Base-by-base conservation (phyloP, 2,888 invertebrate species). In the Spisula solida region DNA sequence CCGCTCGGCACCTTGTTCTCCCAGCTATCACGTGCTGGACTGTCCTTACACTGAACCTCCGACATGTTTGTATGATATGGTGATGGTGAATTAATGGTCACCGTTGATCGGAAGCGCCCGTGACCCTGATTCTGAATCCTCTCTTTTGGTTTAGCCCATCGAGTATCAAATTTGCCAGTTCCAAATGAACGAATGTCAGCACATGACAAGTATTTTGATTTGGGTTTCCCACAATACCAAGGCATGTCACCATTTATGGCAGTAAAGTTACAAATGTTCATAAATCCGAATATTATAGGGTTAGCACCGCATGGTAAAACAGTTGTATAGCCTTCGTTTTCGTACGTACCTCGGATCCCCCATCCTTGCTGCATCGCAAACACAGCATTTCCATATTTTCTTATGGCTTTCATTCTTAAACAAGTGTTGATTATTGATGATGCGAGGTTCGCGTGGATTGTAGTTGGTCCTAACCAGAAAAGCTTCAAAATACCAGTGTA, bases 141-240 rank as follows among this genome's bases (percentile, higher is more conserved):
- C 82, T 92, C 88, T 10, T 85, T 14, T 56, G 80, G 75, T 14
- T 48, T 48, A 20, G 47, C 84, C 20, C 29, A n/a, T 31, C 55
- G 34, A 6, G 29, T 82, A 55, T 83, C 79, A n/a, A 89, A 88
- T 1, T 20, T 10, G 0, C 87, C 86, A 0, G 75, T 47, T 4
- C 60, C 86, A 56, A 90, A 92, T n/a, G 83, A 82, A 66, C 51
- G 41, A 16, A 90, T 85, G 60, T 88, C 29, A 20, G 51, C 29
- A 82, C 92, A 92, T 12, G 5, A 31, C 6, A 90, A 16, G 5
- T n/a, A 29, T 0, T 81, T 20, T n/a, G 56, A n/a, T 66, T 70
- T 83, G 8, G 92, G 92, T 34, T 78, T 34, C 16, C 92, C 90
- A 55, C 92, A 92, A 70, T 70, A 92, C 92, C 92, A 92, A 8